Evolutionary conservation across 2,888 invertebrate species (phyloP), one percentile per base, ranked within the genome.

Genomic region (Sialis lutaria): DNA sequence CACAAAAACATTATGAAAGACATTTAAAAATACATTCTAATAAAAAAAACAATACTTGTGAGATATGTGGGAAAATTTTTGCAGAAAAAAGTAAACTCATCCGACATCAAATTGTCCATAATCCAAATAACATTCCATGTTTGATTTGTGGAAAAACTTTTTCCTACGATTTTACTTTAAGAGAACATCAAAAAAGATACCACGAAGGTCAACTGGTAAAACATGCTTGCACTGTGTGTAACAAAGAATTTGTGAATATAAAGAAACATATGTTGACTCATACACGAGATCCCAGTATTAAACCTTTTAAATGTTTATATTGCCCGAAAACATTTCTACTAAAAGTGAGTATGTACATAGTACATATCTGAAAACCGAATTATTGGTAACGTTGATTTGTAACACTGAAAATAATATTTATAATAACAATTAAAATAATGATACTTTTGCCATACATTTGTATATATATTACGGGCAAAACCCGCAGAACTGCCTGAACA

Each of bases 221-320:
- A 37, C n/a, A 10, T 10, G 37, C 31, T 10, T 42, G 42, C n/a
- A 42, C 42, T 5, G 42, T 42, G 10, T 42, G 42, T 31, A 31
- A 31, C n/a, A 42, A 42, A 42, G 42, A 42, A 8, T 42, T 37
- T 37, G 37, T 37, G n/a, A 37, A 37, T 31, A 31, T 8, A n/a
- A 42, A 42, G 4, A 8, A 12, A 9, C 42, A 42, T 4, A 12
- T 22, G n/a, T 13, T 22, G 30, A 42, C 42, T 4, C 42, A 9
- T n/a, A 42, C 12, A 12, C 12, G n/a, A 42, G 42, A 42, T 13
- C 22, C 42, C 6, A 30, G 6, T 12, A 42, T 9, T 8, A 42
- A 42, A 31, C 42, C 42, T 4, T 42, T 30, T 42, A 42, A 42
- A n/a, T 42, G 42, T 42, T 42, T 30, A 7, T 40, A 46, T 9